Evolutionary conservation across 2,888 invertebrate genomes (phyloP).

Genomic region (Macrophya annulata): DNA sequence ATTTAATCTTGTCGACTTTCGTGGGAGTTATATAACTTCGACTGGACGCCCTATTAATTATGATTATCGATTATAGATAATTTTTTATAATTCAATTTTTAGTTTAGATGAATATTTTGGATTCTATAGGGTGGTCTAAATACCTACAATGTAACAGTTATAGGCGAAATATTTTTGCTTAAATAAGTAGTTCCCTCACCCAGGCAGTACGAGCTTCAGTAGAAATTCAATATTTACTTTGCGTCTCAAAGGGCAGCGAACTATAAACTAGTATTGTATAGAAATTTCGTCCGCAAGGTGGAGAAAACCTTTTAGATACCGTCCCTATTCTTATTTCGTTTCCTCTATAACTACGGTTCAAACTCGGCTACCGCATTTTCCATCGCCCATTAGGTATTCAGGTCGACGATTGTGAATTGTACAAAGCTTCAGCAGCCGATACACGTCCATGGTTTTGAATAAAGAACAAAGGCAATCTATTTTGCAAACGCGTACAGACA

Average conservation of each 20-base stretch:
- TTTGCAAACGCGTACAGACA: constrained; percentile 22
- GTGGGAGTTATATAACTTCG: neutral
- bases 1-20: neutral
- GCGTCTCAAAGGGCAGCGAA: constrained; percentile 30
- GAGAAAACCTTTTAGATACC: constrained; percentile 46
- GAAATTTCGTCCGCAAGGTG: constrained; percentile 27
- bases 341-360: constrained; percentile 47
- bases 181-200: neutral
- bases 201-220: neutral
- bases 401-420: constrained; percentile 50
- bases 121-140: neutral
- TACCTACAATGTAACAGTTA: neutral
- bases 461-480: constrained; percentile 46
- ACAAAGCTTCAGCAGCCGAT: constrained; percentile 39
- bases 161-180: neutral
- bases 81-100: neutral
- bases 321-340: constrained; percentile 49
- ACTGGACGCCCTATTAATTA: neutral
- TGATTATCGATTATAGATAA: neutral
- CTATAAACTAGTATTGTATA: constrained; percentile 38
- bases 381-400: constrained; percentile 54
- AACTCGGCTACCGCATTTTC: constrained; percentile 49
- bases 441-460: constrained; percentile 41
- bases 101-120: neutral
- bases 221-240: constrained; percentile 19